A percentile compares a stretch with the other conserved stretches of the same genome.
These are phyloP conservation scores for Drosophila birchii DNA, from an alignment of 2,888 invertebrate genomes.

Conservation along the genomic window DNA sequence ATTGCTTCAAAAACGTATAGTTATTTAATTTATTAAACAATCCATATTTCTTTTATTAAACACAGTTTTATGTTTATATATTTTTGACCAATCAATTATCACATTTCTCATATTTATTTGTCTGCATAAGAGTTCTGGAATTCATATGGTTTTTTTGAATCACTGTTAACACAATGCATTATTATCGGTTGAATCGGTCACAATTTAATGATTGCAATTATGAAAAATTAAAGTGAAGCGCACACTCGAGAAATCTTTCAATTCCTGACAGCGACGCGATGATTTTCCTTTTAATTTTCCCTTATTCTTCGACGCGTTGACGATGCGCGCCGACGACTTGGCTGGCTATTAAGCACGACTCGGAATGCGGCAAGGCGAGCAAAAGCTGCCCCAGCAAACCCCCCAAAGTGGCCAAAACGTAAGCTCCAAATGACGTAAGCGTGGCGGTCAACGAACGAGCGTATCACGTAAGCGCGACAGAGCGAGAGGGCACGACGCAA, in stretches of 20 bases:
- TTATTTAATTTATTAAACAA: neutral
- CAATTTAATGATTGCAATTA: slow-evolving; percentile 29
- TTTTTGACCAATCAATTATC: neutral
- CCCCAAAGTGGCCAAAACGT: slow-evolving; percentile 57
- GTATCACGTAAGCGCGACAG: slow-evolving; percentile 60
- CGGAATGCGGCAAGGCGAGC: slow-evolving; percentile 82
- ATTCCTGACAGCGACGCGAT: slow-evolving; percentile 21
- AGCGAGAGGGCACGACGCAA: slow-evolving; percentile 48
- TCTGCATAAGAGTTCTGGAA: neutral
- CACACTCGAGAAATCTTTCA: slow-evolving; percentile 40
- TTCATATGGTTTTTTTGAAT: neutral
- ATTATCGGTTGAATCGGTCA: slow-evolving; percentile 1
- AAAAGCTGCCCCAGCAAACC: slow-evolving; percentile 70
- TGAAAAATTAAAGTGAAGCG: slow-evolving; percentile 19
- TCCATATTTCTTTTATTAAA: neutral
- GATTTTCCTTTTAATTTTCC: slow-evolving; percentile 47
- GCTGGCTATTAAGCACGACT: slow-evolving; percentile 84
- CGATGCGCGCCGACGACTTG: slow-evolving; percentile 73
- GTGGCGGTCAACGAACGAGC: slow-evolving; percentile 45
- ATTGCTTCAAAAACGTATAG: neutral
- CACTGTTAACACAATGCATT: slow-evolving; percentile 1
- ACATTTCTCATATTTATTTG: slow-evolving; percentile 5
- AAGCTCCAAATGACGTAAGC: slow-evolving; percentile 58
- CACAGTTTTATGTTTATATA: slow-evolving; percentile 1
- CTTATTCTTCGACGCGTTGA: slow-evolving; percentile 29